Evolutionary conservation across 2,797 vertebrate genomes (phyloP), one percentile per base, ranked within the genome.

Genomic region (Valencia hispanica): DNA sequence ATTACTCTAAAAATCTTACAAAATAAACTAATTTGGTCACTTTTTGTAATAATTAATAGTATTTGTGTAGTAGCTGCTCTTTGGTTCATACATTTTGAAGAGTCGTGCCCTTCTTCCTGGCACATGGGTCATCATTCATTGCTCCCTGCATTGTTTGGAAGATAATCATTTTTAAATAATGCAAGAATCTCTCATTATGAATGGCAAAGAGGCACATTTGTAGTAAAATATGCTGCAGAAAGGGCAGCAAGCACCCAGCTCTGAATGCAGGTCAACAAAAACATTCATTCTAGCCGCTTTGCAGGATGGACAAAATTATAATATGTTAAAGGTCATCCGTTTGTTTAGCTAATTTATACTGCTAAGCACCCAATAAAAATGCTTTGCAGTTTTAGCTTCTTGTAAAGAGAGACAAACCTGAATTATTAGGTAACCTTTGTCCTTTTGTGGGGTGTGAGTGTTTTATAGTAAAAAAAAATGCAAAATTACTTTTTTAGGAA

Each of bases 201-300:
- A 69, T 75, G 82, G 51, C 43, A 45, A 50, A 77, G 85, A 41
- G 70, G 70, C 48, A 50, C 51, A 50, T 22, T 55, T 70, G 41
- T 61, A 79, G 79, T 61, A 45, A 74, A 77, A 77, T 22, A 74
- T 75, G 72, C 74, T 77, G 74, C 55, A 48, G 73, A 51, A 57
- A 55, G 77, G 72, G 72, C 72, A 30, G 41, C 15, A 30, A 77
- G 68, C 8, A 4, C 73, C 51, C 34, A 43, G 41, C 34, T 79
- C 79, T 83, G 71, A 86, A 45, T 20, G 12, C 43, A 27, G 61
- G 85, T 90, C 86, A 91, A 81, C 36, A 72, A 87, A 90, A 93
- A 89, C 81, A 84, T 89, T 84, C 76, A 75, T 83, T 87, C 78
- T 91, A 85, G 86, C 87, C 70, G 59, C 77, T 70, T 51, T 34